Conservation (phyloP, 2,888 invertebrate species). For the Drosophila monieri region DNA sequence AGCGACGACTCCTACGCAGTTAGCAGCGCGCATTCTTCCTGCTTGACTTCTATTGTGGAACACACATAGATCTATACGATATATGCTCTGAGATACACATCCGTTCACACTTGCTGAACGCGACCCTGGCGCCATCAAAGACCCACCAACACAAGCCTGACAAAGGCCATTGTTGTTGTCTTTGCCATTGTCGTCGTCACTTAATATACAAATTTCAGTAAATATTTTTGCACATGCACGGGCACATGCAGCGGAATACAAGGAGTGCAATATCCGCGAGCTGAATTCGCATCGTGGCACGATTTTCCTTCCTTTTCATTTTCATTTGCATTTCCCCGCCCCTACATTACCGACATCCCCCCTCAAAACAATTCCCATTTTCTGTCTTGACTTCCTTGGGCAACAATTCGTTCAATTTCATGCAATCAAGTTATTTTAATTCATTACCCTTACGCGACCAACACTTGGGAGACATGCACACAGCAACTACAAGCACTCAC, state of each 20-base stretch:
- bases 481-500: constrained; percentile 36
- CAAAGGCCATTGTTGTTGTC: constrained; percentile 33
- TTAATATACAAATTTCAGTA: constrained; percentile 79
- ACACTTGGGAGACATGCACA: constrained; percentile 71
- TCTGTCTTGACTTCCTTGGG: constrained; percentile 34
- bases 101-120: constrained; percentile 36
- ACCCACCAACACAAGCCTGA: constrained; percentile 46
- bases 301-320: constrained; percentile 14
- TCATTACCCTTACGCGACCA: constrained; percentile 78
- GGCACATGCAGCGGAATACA: constrained; percentile 3
- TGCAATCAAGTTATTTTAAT: constrained; percentile 80
- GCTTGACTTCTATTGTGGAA: constrained; percentile 59
- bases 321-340: constrained; percentile 2
- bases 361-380: constrained; percentile 26
- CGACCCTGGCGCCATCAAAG: constrained; percentile 45
- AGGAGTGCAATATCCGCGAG: constrained; percentile 65
- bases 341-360: background rate
- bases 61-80: constrained; percentile 14
- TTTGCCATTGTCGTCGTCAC: constrained; percentile 63
- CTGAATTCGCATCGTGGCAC: constrained; percentile 49
- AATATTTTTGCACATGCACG: constrained; percentile 62
- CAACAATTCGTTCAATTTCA: constrained; percentile 78
- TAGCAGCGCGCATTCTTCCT: constrained; percentile 64
- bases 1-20: constrained; percentile 47
- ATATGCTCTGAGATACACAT: constrained; percentile 9